Evolutionary conservation across 2,797 vertebrate genomes (phyloP).

Genomic region (Poeciliopsis presidionis): DNA sequence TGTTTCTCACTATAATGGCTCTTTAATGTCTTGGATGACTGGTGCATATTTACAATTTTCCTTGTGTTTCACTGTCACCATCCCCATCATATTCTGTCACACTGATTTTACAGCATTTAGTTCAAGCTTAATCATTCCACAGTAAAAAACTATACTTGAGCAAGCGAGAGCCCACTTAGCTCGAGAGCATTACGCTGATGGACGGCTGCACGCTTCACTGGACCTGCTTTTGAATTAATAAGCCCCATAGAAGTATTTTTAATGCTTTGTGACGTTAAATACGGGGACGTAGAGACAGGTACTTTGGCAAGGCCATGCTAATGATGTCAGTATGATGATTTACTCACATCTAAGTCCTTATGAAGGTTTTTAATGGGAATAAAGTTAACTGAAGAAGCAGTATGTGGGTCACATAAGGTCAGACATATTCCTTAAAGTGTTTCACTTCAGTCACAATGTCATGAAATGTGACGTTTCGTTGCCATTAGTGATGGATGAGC

Average conservation of each 20-base stretch:
- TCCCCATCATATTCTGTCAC: not conserved
- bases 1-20: not conserved
- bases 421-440: not conserved
- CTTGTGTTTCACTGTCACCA: not conserved
- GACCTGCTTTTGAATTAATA: slow-evolving; percentile 47
- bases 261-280: slow-evolving; percentile 38
- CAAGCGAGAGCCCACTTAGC: slow-evolving; percentile 37
- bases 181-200: slow-evolving; percentile 24
- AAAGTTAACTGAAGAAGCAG: not conserved
- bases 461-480: not conserved
- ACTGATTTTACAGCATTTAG: slow-evolving; percentile 17
- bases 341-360: slow-evolving; percentile 22
- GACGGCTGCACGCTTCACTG: slow-evolving; percentile 25
- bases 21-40: not conserved
- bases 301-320: slow-evolving; percentile 35
- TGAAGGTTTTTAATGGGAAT: slow-evolving; percentile 22
- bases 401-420: not conserved
- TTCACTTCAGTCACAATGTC: not conserved
- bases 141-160: slow-evolving; percentile 15
- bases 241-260: slow-evolving; percentile 34
- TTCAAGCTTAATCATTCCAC: slow-evolving; percentile 18
- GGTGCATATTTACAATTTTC: not conserved
- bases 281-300: slow-evolving; percentile 28
- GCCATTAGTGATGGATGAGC: slow-evolving; percentile 7
- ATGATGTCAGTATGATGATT: slow-evolving; percentile 50